Conservation (phyloP, 2,113 vertebrate genomes). For the human region DNA sequence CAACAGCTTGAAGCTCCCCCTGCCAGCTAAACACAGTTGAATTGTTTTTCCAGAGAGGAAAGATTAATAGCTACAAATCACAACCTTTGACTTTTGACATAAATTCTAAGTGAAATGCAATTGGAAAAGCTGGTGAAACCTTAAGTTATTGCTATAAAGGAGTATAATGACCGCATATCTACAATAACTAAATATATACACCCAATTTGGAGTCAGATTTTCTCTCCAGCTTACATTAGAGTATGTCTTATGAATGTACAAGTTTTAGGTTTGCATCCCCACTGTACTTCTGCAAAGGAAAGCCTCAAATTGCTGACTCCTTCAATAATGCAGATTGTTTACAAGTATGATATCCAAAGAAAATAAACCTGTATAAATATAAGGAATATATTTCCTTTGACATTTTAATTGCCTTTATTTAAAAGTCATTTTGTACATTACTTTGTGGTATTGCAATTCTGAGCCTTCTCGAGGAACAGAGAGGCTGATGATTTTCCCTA, state of each 20-base stretch:
- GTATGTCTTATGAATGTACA: conserved; percentile 39
- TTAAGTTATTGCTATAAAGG: conserved; percentile 71
- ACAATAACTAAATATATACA: conserved; percentile 62
- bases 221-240: conserved; percentile 22
- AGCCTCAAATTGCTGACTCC: conserved; percentile 56
- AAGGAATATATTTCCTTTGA: neutral
- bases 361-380: conserved; percentile 79
- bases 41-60: conserved; percentile 77
- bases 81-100: conserved; percentile 77
- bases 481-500: neutral
- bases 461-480: neutral
- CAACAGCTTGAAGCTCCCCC: conserved; percentile 75
- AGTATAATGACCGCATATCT: conserved; percentile 72
- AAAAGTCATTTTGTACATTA: conserved; percentile 39
- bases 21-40: conserved; percentile 77
- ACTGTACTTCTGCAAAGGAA: conserved; percentile 60
- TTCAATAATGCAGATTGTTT: conserved; percentile 52
- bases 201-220: conserved; percentile 57
- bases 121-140: conserved; percentile 74
- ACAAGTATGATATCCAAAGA: conserved; percentile 44
- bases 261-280: neutral
- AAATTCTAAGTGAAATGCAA: conserved; percentile 76
- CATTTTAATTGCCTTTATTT: conserved; percentile 26
- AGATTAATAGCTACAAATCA: conserved; percentile 83
- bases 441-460: neutral